Evolutionary conservation across 1,140 invertebrate genomes (phyloP), one percentile per base, ranked within the genome.

Genomic region (Drosophila suzukii): DNA sequence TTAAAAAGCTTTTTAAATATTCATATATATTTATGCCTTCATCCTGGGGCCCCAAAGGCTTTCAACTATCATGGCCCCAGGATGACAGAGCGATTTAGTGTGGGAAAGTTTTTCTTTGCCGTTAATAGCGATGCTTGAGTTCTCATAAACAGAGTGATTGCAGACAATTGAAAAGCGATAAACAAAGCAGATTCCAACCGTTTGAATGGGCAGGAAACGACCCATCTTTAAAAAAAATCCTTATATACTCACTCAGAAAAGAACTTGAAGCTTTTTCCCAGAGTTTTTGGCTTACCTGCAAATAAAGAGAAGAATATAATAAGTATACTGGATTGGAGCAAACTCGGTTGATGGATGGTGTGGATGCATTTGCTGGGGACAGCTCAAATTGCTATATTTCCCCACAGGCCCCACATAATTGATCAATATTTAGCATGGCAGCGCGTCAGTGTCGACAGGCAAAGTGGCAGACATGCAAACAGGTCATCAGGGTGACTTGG

Each of bases 251-350:
- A 70, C 57, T 60, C 41, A 58, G 13, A 41, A 46, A 39, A 62
- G 36, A 24, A 27, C 51, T 71, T 71, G 17, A 71, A 41, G 34
- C 36, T 63, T n/a, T 58, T n/a, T 34, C 34, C n/a, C 30, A 72
- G 61, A 50, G 73, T 80, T 89, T 88, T 89, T 73, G 43, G 73
- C 83, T 88, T 89, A 88, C 84, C 83, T 88, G 83, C 24, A 75
- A 83, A 62, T 50, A 71, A 39, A 50, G 50, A 47, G 49, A 49
- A 67, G 15, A 5, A 46, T 34, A 46, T 17, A 46, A 70, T 15
- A 39, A 58, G 17, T 53, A 41, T 58, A 62, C 36, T 51, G 57
- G 59, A 68, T 84, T 81, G 80, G 81, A 75, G 70, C 32, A 44
- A 44, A 3, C 68, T 57, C 39, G 32, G 15, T 49, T 66, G 65